Conservation (phyloP, 2,113 vertebrate genomes). For the Sminthopsis crassicaudata region DNA sequence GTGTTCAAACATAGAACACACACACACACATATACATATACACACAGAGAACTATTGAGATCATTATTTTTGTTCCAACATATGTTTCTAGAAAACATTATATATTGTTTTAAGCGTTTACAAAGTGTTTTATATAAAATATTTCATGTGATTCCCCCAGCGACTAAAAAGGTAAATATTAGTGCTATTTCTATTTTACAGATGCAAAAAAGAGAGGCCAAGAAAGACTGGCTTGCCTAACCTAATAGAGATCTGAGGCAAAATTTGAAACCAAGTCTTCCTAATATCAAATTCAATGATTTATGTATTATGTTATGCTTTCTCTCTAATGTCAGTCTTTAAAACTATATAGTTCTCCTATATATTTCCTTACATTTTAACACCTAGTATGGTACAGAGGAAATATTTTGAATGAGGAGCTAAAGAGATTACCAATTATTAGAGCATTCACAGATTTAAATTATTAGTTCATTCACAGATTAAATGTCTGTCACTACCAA, state of each 20-base stretch:
- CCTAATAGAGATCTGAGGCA: neutral
- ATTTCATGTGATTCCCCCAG: neutral
- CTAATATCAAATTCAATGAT: neutral
- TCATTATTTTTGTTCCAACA: neutral
- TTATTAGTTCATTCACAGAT: neutral
- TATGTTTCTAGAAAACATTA: neutral
- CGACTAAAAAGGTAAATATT: neutral
- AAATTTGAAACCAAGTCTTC: neutral
- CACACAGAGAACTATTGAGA: neutral
- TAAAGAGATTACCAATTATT: neutral
- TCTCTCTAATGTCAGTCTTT: neutral
- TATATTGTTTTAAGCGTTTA: neutral
- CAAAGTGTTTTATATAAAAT: neutral
- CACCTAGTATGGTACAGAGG: neutral
- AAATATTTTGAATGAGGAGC: neutral
- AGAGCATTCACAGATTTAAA: neutral
- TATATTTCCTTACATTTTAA: neutral
- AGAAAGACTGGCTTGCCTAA: neutral
- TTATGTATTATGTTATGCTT: neutral
- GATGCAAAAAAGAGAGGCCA: neutral
- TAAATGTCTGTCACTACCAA: neutral
- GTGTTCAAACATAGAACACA: neutral
- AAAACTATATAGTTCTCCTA: neutral
- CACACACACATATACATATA: too few species aligned
- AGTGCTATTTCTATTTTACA: neutral